Percentiles rank a stretch among this genome's conserved stretches.
phyloP scores from a whole-genome alignment of 2,113 vertebrate genomes.

The Oreocharis arfaki region DNA sequence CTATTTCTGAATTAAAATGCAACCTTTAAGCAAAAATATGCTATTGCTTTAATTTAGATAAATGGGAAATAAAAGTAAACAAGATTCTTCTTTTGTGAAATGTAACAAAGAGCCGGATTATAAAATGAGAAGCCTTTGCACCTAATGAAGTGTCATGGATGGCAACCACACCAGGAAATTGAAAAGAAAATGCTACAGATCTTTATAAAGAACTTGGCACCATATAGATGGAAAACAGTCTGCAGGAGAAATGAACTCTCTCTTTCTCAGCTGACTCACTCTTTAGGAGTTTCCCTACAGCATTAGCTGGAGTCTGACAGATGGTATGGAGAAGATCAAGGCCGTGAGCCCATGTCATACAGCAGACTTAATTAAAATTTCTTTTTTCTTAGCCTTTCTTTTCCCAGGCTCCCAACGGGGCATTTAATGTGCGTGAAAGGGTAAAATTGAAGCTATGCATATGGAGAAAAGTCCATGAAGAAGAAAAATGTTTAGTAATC shows the following conservation, averaged over 20 bases:
- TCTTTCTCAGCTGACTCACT: not conserved
- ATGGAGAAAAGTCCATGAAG: not conserved
- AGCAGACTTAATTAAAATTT: constrained; percentile 11
- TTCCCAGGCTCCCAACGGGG: not conserved
- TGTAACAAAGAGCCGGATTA: not conserved
- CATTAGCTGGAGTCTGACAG: not conserved
- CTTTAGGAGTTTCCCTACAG: not conserved
- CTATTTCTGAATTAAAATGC: not conserved
- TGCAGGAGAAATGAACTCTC: not conserved
- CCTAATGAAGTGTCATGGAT: not conserved
- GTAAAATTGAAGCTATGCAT: not conserved
- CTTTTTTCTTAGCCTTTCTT: not conserved
- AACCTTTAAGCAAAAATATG: not conserved
- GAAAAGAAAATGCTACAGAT: not conserved
- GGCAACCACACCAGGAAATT: not conserved
- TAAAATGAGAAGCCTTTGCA: not conserved
- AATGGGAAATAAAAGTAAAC: not conserved
- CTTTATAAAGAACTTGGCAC: not conserved
- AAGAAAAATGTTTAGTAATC: not conserved
- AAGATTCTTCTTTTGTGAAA: not conserved
- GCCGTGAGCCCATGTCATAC: not conserved
- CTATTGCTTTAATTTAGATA: not conserved
- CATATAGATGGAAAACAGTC: not conserved
- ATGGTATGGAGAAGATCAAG: not conserved
- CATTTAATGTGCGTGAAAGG: not conserved